Evolutionary conservation across 2,797 vertebrate species (phyloP), one percentile per base, ranked within the genome.

Genomic region (Neosilurus mollespiculum): DNA sequence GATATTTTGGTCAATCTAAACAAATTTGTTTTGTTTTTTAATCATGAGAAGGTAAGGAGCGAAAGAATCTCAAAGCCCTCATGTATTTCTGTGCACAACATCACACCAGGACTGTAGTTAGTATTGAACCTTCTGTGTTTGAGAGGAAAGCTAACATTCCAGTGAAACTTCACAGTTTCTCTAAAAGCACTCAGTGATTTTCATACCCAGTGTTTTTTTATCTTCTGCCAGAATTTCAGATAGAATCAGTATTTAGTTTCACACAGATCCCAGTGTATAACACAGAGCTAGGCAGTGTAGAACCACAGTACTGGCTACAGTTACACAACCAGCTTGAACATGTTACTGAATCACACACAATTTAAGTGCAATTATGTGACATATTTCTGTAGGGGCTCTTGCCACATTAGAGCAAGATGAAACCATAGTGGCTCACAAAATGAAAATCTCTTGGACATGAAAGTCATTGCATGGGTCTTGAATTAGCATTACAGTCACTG

Each of bases 61-160:
- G 3, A 24, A 53, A 24, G n/a, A 24, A 16, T 16, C n/a, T 75
- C 3, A 30, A n/a, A 54, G 51, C 15, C 4, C 16, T 30, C 24
- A 1, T 56, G 72, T 75, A 30, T 59, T 61, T 61, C 73, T 61
- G 6, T 51, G 37, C 11, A 71, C 37, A 77, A 15, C 34, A 61
- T 77, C 37, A 59, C 3, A 30, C 22, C 84, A 91, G 89, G 84
- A 92, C 91, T 92, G 87, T 87, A 87, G 89, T 89, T 90, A 88
- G 87, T 92, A 91, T 87, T 87, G 89, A 91, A 92, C 84, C 87
- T 91, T 87, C 91, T 89, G 91, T 87, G 92, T 94, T 92, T 92
- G 91, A 85, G 89, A 85, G 71, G 86, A 91, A 91, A 92, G 22
- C 58, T 2, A 79, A 79, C 4, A 30, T 77, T 77, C 11, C 34